Evolutionary conservation across 2,888 invertebrate species (phyloP).

Genomic region (Euzophera pinguis): DNA sequence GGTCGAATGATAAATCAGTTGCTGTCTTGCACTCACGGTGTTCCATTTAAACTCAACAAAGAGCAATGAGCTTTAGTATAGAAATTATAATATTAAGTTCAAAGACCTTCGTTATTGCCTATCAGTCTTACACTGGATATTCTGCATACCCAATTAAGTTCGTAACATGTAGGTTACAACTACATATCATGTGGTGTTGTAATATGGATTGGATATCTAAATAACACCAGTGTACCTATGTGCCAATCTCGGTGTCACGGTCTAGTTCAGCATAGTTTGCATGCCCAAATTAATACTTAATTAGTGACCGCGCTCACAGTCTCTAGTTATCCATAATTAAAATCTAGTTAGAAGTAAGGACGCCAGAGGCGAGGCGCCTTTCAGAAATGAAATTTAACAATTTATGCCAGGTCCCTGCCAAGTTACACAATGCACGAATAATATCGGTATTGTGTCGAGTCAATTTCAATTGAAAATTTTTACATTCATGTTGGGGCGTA

Average conservation of each 20-base stretch:
- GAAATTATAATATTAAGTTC: too few relatives aligned
- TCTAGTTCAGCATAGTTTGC: constrained; percentile 14
- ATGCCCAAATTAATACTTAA: constrained; percentile 21
- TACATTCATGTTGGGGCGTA: background rate
- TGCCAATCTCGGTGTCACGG: background rate
- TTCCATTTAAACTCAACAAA: too few relatives aligned
- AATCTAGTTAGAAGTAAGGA: constrained; percentile 68
- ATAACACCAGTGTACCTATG: background rate
- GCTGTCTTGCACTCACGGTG: too few relatives aligned
- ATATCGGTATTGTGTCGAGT: background rate
- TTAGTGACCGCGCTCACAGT: constrained; percentile 36
- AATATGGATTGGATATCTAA: too few relatives aligned
- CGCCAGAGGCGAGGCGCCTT: constrained; percentile 54
- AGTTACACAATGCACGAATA: constrained; percentile 26
- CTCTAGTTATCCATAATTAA: constrained; percentile 71
- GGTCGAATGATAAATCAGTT: too few relatives aligned
- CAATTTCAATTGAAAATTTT: background rate
- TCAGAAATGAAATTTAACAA: constrained; percentile 73
- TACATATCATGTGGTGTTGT: too few relatives aligned
- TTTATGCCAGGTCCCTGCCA: constrained; percentile 54
- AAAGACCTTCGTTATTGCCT: too few relatives aligned
- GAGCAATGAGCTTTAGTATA: too few relatives aligned
- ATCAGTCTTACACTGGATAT: too few relatives aligned
- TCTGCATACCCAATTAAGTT: too few relatives aligned
- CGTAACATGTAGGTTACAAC: too few relatives aligned